These are phyloP conservation scores for Sebastes steindachneri DNA, from an alignment of 2,797 vertebrate species.

Conservation along the genomic window DNA sequence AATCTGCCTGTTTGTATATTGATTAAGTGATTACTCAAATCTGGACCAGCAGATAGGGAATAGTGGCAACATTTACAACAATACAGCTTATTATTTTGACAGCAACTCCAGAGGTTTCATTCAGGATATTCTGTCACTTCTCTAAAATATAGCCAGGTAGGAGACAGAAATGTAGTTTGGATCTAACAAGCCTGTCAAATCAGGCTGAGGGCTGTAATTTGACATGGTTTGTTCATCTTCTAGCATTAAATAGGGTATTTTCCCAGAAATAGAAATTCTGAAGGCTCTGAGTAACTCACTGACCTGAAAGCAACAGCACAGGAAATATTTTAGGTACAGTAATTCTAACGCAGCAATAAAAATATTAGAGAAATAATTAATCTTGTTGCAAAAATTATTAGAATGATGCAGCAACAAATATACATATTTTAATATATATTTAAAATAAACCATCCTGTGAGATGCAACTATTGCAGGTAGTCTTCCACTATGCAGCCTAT, in stretches of 20 bases:
- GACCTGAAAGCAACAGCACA: slow-evolving; percentile 19
- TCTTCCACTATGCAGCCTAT: slow-evolving; percentile 24
- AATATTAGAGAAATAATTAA: neutral
- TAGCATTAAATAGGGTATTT: slow-evolving; percentile 44
- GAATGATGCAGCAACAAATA: neutral
- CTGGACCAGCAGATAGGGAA: neutral
- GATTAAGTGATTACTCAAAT: slow-evolving; percentile 22
- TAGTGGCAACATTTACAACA: slow-evolving; percentile 11
- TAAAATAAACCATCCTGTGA: neutral
- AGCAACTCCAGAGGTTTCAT: slow-evolving; percentile 27
- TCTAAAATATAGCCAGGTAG: slow-evolving; percentile 42
- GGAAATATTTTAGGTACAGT: neutral
- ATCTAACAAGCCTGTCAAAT: slow-evolving; percentile 77
- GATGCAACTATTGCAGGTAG: neutral
- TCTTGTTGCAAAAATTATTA: neutral
- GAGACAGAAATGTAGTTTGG: slow-evolving; percentile 55
- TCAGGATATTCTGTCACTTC: neutral
- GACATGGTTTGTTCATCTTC: slow-evolving; percentile 74
- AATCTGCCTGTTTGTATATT: neutral
- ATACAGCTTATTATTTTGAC: slow-evolving; percentile 45
- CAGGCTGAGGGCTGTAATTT: slow-evolving; percentile 77
- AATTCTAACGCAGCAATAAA: neutral
- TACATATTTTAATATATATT: neutral
- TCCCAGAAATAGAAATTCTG: slow-evolving; percentile 50
- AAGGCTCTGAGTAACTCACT: slow-evolving; percentile 26